phyloP scores from a whole-genome alignment of 2,113 vertebrate genomes.

The Phalacrocorax aristotelis region DNA sequence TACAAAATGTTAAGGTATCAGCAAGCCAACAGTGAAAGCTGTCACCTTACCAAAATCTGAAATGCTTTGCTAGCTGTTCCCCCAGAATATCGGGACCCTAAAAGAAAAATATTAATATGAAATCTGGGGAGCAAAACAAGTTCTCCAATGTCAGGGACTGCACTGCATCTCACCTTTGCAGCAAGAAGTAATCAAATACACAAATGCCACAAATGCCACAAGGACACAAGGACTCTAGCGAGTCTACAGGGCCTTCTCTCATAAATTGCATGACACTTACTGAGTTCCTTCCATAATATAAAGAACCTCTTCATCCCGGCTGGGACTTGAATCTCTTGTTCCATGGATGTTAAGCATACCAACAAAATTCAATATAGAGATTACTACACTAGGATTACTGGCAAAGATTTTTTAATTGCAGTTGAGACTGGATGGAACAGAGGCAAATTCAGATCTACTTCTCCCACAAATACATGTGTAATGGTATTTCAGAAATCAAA shows the following conservation, averaged over 20 bases:
- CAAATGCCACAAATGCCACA: neutral
- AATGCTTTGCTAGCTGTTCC: neutral
- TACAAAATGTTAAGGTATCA: slow-evolving; percentile 36
- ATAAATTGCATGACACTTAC: neutral
- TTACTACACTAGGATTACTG: neutral
- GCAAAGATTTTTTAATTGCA: neutral
- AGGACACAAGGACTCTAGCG: neutral
- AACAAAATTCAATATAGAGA: neutral
- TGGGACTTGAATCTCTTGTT: neutral
- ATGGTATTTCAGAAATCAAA: neutral
- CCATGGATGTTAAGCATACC: neutral
- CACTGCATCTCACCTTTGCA: neutral
- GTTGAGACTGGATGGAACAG: neutral
- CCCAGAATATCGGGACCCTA: neutral
- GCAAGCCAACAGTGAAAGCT: slow-evolving; percentile 35
- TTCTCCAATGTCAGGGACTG: neutral
- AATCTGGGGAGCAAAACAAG: neutral
- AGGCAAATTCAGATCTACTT: neutral
- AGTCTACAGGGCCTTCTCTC: neutral
- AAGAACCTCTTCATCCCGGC: neutral
- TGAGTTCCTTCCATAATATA: neutral
- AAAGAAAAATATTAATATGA: neutral
- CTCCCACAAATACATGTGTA: neutral
- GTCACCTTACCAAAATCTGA: neutral
- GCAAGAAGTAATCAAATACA: neutral